phyloP scores from a whole-genome alignment of 2,797 vertebrate species.

The Myripristis jacobus region DNA sequence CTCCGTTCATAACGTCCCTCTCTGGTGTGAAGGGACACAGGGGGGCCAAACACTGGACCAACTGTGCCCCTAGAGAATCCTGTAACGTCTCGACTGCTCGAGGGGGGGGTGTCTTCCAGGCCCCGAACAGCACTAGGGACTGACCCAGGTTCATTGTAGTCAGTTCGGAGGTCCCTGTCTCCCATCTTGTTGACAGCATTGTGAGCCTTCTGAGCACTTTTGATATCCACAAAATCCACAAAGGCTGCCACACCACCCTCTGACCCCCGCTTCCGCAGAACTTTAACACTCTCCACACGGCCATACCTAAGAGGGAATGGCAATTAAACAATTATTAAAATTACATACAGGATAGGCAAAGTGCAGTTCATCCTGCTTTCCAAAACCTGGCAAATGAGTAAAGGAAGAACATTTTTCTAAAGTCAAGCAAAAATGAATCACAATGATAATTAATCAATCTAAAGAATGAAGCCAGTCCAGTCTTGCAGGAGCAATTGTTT shows the following conservation, averaged over 20 bases:
- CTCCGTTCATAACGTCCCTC: constrained; percentile 99
- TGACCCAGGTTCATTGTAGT: constrained; percentile 99
- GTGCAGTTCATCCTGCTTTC: neutral
- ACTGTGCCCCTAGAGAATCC: constrained; percentile 99
- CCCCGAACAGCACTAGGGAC: constrained; percentile 97
- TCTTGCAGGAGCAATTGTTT: neutral
- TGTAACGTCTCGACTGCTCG: constrained; percentile 99
- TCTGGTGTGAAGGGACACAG: constrained; percentile 98
- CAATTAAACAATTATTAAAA: constrained; percentile 50
- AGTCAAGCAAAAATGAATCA: too few relatives aligned
- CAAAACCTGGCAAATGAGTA: neutral
- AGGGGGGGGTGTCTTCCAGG: constrained; percentile 98
- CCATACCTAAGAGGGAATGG: constrained; percentile 90
- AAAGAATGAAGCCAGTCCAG: neutral
- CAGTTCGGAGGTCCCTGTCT: constrained; percentile 98
- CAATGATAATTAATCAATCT: too few relatives aligned
- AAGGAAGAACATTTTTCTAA: neutral
- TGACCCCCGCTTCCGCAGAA: constrained; percentile 97
- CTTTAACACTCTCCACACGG: constrained; percentile 99
- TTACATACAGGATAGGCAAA: constrained; percentile 30
- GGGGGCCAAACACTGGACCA: constrained; percentile 96
- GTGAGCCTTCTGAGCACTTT: constrained; percentile 99
- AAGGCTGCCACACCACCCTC: constrained; percentile 99
- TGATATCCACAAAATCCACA: constrained; percentile 99
- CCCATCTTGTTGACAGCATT: constrained; percentile 99